Conservation (phyloP, 2,888 invertebrate genomes). For the Baronia brevicornis region DNA sequence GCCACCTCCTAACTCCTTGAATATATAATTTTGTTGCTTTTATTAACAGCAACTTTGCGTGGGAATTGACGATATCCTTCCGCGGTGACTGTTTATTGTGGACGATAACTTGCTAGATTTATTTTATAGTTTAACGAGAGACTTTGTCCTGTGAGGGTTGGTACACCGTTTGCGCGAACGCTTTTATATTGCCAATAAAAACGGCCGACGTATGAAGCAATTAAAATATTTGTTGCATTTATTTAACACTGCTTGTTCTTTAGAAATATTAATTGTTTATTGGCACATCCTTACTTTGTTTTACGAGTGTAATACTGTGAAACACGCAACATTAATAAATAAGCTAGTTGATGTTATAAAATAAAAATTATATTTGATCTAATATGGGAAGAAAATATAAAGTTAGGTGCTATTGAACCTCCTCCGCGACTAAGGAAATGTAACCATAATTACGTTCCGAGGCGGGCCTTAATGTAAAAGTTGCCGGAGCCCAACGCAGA, state of each 20-base stretch:
- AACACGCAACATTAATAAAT: slow-evolving; percentile 25
- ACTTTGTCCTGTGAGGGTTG: slow-evolving; percentile 60
- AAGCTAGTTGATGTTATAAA: slow-evolving; percentile 10
- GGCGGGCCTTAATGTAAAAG: slow-evolving; percentile 64
- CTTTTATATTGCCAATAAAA: slow-evolving; percentile 68
- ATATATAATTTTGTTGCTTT: slow-evolving; percentile 76
- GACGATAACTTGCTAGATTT: slow-evolving; percentile 73
- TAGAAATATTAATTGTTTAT: slow-evolving; percentile 59
- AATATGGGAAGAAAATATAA: slow-evolving; percentile 27
- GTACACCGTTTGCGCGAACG: slow-evolving; percentile 40
- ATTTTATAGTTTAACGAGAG: slow-evolving; percentile 64
- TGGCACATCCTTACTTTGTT: slow-evolving; percentile 54
- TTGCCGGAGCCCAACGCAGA: slow-evolving; percentile 43
- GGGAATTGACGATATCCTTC: slow-evolving; percentile 73
- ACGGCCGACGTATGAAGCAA: slow-evolving; percentile 57
- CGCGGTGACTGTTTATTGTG: slow-evolving; percentile 68
- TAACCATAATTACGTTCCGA: slow-evolving; percentile 54
- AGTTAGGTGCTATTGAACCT: slow-evolving; percentile 33
- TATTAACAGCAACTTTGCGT: slow-evolving; percentile 74
- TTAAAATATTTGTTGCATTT: slow-evolving; percentile 72
- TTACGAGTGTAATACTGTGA: slow-evolving; percentile 51
- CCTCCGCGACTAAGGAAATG: slow-evolving; percentile 42
- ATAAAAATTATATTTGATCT: slow-evolving; percentile 14
- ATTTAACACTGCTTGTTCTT: slow-evolving; percentile 63
- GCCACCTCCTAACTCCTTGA: slow-evolving; percentile 74